Percentiles rank a stretch among this genome's conserved stretches.
Evolutionary conservation across 2,113 vertebrate genomes (phyloP).

Genomic region (Elaphurus davidianus): DNA sequence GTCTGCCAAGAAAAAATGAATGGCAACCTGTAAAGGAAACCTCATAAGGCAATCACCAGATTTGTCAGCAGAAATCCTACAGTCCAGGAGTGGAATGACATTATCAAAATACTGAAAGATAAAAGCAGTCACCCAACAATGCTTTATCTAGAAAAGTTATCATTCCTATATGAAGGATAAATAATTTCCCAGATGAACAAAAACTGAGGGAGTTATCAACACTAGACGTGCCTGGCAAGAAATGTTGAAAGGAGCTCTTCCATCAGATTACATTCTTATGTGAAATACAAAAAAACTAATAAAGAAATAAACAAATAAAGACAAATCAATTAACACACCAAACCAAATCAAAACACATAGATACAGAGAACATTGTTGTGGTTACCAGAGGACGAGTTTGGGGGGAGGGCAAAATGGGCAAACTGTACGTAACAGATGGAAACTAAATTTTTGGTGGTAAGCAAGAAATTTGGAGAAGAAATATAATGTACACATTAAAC

Average conservation of each 20-base stretch:
- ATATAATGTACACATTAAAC: not conserved
- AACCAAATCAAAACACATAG: not conserved
- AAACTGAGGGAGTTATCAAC: not conserved
- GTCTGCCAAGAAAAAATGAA: not conserved
- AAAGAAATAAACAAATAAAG: not conserved
- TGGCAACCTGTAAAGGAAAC: not conserved
- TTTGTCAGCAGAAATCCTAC: not conserved
- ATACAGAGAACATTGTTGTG: not conserved
- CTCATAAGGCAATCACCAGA: not conserved
- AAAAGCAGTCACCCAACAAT: not conserved
- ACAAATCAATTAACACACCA: not conserved
- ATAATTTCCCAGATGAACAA: not conserved
- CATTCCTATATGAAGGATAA: not conserved
- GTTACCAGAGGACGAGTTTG: not conserved
- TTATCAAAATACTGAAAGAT: not conserved
- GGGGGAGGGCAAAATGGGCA: not conserved
- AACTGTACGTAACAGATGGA: not conserved
- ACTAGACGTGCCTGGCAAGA: not conserved
- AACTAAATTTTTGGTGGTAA: not conserved
- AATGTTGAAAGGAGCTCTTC: not conserved
- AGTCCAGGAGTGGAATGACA: not conserved
- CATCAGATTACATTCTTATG: not conserved
- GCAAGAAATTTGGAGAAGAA: not conserved
- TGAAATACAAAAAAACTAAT: not conserved
- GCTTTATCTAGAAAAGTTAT: not conserved